phyloP scores from a whole-genome alignment of 1,140 invertebrate genomes.

The Neuroterus valhalla region DNA sequence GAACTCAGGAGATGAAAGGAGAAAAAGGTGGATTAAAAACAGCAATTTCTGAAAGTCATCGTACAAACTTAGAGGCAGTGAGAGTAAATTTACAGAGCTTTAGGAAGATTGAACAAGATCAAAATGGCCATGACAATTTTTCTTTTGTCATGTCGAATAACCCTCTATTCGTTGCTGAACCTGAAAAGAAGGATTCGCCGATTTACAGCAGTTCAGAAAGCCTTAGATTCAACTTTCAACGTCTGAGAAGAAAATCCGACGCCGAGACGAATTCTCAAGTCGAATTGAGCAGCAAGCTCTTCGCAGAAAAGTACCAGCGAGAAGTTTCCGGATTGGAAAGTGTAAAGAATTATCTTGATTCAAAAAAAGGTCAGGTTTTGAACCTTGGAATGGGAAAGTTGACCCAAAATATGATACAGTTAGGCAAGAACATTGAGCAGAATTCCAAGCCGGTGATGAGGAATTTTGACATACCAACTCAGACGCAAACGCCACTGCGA shows the following conservation, averaged over 20 bases:
- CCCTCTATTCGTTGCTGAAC: conserved; percentile 65
- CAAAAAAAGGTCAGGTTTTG: conserved; percentile 65
- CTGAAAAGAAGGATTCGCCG: conserved; percentile 62
- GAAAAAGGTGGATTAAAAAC: conserved; percentile 51
- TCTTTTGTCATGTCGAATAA: conserved; percentile 71
- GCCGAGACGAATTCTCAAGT: conserved; percentile 58
- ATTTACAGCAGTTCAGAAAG: conserved; percentile 66
- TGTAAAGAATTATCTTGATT: conserved; percentile 71
- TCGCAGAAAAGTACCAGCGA: conserved; percentile 68
- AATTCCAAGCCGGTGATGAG: conserved; percentile 60
- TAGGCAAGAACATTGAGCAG: conserved; percentile 65
- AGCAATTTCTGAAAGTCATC: conserved; percentile 51
- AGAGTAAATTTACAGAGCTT: conserved; percentile 66
- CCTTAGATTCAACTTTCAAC: conserved; percentile 61
- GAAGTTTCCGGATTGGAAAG: conserved; percentile 67
- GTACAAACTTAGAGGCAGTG: conserved; percentile 62
- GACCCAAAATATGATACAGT: conserved; percentile 68
- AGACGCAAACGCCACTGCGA: conserved; percentile 36
- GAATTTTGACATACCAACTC: conserved; percentile 49
- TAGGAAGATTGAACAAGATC: conserved; percentile 63
- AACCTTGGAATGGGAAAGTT: conserved; percentile 62
- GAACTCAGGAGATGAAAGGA: conserved; percentile 52
- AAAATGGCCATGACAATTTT: conserved; percentile 66
- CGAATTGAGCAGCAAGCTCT: conserved; percentile 62
- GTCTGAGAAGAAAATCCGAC: conserved; percentile 64